These are phyloP conservation scores for Serripes groenlandicus DNA, from an alignment of 2,888 invertebrate species.

Conservation along the genomic window DNA sequence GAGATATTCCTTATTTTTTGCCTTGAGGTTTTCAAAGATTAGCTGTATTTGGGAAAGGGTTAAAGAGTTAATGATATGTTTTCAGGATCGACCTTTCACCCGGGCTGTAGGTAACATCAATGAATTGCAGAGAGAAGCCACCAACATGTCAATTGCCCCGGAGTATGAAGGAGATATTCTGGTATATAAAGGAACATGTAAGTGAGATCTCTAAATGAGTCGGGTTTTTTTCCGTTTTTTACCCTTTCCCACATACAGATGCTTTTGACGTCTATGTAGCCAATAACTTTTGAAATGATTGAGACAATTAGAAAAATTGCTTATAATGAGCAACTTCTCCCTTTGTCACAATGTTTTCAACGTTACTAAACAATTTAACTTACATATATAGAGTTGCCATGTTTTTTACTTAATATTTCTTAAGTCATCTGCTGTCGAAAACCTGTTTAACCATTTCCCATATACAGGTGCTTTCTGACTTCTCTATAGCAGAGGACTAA, in stretches of 20 bases:
- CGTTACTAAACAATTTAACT: background rate
- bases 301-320: background rate
- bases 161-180: constrained; percentile 78
- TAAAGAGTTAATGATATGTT: too few species aligned
- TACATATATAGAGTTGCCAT: too few species aligned
- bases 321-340: background rate
- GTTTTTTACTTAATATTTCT: too few species aligned
- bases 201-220: constrained; percentile 55
- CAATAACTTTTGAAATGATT: background rate
- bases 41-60: too few species aligned
- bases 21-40: too few species aligned
- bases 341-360: background rate
- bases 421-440: too few species aligned
- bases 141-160: constrained; percentile 60
- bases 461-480: too few species aligned
- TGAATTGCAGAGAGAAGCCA: constrained; percentile 62
- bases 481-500: too few species aligned
- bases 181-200: constrained; percentile 80
- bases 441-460: too few species aligned
- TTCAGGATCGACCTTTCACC: constrained; percentile 81
- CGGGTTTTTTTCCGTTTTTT: background rate
- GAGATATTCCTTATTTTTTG: too few species aligned
- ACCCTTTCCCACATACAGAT: background rate
- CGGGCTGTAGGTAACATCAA: constrained; percentile 78
- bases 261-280: background rate